Evolutionary conservation across 2,888 invertebrate species (phyloP), one percentile per base, ranked within the genome.

Genomic region (Morpho achilles): DNA sequence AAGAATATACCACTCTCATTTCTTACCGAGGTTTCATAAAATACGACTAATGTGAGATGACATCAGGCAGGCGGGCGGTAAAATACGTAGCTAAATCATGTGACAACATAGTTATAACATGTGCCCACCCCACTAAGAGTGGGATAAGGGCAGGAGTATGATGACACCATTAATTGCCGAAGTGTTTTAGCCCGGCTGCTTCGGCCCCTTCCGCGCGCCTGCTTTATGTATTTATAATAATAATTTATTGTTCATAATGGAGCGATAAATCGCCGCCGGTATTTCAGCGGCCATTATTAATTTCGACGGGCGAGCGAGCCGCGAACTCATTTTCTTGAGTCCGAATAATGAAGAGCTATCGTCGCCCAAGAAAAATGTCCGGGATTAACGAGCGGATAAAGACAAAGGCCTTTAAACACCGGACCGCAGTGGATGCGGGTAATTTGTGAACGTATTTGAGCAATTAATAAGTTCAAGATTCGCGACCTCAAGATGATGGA

Each of bases 181-280:
- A 8, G n/a, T 10, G 39, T 44, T 45, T 52, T 45, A 52, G 45
- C 44, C 23, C 51, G 52, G 32, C 10, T 39, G 52, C 52, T 44
- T 39, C 44, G 50, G 43, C 55, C 53, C 41, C 32, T 55, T 55
- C 54, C 57, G 40, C 55, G 52, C 53, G 22, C 45, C 51, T 67
- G 51, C 47, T 61, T 61, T 58, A 63, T 59, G 67, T 71, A 73
- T 76, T 77, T 75, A 75, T 74, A 74, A 77, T 77, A 76, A 72
- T 70, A 78, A 82, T 82, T 81, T 79, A 80, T 77, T 67, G 77
- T 71, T 66, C 72, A 70, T 82, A 79, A 82, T 82, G 75, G 75
- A 76, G 73, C 75, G 61, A 79, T 82, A 82, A 82, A 83, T 82
- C 73, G 72, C 69, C 66, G 56, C 59, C 67, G 71, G 67, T 66